phyloP scores from a whole-genome alignment of 2,797 vertebrate genomes.

The Neomorphus geoffroyi region DNA sequence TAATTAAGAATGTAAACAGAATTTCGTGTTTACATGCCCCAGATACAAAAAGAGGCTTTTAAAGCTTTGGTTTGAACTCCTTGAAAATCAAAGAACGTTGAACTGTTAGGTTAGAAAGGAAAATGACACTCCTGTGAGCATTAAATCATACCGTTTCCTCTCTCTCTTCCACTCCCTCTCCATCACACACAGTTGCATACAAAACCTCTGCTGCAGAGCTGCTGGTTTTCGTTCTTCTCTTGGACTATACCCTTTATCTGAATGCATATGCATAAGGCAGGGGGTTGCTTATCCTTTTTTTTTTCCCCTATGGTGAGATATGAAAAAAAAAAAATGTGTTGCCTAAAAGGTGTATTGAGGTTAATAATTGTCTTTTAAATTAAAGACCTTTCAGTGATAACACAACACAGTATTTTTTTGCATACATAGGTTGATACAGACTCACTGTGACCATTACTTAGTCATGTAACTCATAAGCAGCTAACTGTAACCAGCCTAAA shows the following conservation, averaged over 20 bases:
- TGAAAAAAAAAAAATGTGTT: not conserved
- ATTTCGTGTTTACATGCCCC: not conserved
- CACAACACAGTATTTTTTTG: not conserved
- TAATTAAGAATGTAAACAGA: constrained; percentile 8
- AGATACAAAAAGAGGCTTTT: not conserved
- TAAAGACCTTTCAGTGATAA: not conserved
- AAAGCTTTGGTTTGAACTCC: not conserved
- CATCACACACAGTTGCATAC: not conserved
- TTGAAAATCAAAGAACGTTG: not conserved
- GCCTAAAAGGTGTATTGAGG: not conserved
- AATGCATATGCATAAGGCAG: fast-evolving
- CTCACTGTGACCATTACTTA: constrained; percentile 33
- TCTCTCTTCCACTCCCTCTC: not conserved
- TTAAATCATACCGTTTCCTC: not conserved
- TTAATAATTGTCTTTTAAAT: not conserved
- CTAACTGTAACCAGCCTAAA: constrained; percentile 21
- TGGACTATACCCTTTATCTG: not conserved
- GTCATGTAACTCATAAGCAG: constrained; percentile 5
- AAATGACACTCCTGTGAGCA: not conserved
- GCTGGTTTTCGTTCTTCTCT: not conserved
- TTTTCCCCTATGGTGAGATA: not conserved
- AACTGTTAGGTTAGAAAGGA: not conserved
- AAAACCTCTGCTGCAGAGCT: not conserved
- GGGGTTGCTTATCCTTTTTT: not conserved
- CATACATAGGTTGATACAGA: not conserved